Evolutionary conservation across 2,797 vertebrate species (phyloP), one percentile per base, ranked within the genome.

Genomic region (Artibeus jamaicensis): DNA sequence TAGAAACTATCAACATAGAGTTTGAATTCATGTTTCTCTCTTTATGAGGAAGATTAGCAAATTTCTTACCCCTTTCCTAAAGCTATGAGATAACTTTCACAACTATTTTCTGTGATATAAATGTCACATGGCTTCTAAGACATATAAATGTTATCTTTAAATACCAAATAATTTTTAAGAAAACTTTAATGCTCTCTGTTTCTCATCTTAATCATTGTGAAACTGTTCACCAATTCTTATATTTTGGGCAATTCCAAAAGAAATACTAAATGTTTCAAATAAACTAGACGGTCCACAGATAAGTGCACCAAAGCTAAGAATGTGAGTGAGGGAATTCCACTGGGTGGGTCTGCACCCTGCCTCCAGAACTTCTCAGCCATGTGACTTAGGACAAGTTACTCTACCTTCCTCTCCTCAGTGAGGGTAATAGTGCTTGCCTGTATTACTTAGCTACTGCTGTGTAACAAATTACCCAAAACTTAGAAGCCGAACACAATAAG

Each of bases 81-180:
- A 59, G 22, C 39, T 53, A 1, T 22, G 24, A 82, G 6, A 42
- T 22, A 3, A 32, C 21, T 87, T 37, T 95, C 44, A 85, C 37
- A 32, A 62, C 46, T 44, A 1, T 26, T 21, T 29, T 95, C 86
- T 71, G 57, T 44, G 10, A 11, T 44, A n/a, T 46, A 21, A 68
- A 37, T 67, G 65, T 34, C 15, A 67, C 16, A 67, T 34, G 16
- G 65, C n/a, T 37, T 32, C 39, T 48, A 91, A 73, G 37, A 55
- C 3, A 50, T 18, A 32, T n/a, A 65, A 93, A 44, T 5, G 46
- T 76, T 67, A 89, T 78, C 73, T 93, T 93, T 88, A 67, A 79
- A 85, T 11, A 29, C 42, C 83, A 88, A 37, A 83, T 83, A 82
- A 88, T 42, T 46, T 95, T 95, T 82, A 83, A 91, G 14, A 50